Evolutionary conservation across 2,113 vertebrate species (phyloP), one percentile per base, ranked within the genome.

Genomic region (Uria lomvia): DNA sequence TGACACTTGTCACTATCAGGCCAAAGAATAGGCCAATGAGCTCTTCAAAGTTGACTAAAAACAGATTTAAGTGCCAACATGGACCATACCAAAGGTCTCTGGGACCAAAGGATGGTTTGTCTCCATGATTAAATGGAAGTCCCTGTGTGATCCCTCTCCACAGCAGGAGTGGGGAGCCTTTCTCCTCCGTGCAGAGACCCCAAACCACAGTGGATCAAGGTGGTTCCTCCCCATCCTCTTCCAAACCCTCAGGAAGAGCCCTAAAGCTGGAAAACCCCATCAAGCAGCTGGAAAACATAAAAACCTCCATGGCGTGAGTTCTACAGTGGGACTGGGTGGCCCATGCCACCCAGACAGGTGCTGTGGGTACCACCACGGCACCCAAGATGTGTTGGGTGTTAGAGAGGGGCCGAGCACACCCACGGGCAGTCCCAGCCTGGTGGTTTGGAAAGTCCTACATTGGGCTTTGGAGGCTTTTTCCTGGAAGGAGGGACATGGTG

Each of bases 41-140:
- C 47, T 40, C 42, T 30, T 58, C 21, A 20, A 50, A 81, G 38
- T 17, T 45, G 52, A 26, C 11, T 9, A 29, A 63, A 53, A 27
- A 9, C 0, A 3, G 56, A 52, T 19, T 21, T 8, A 68, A 40
- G 26, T 7, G 9, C 9, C 68, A 70, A 59, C 8, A 0, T 6
- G 40, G 63, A 40, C 43, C 63, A 24, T 2, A 12, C 20, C 68
- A n/a, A 70, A 40, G 74, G 49, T 36, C 67, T 58, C 55, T 24
- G 22, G 49, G 49, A 63, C 34, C 79, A 84, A 62, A 52, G 34
- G 34, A 62, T 5, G 20, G 38, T 21, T 40, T 7, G 15, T 19
- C 11, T 49, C 53, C 22, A 7, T 4, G 45, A 47, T 13, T 34
- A 45, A 55, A 55, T 26, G 20, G 8, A 70, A 70, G 23, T 22